A percentile compares a stretch with the other conserved stretches of the same genome.
phyloP scores from a whole-genome alignment of 2,113 vertebrate species.

The Orycteropus afer region DNA sequence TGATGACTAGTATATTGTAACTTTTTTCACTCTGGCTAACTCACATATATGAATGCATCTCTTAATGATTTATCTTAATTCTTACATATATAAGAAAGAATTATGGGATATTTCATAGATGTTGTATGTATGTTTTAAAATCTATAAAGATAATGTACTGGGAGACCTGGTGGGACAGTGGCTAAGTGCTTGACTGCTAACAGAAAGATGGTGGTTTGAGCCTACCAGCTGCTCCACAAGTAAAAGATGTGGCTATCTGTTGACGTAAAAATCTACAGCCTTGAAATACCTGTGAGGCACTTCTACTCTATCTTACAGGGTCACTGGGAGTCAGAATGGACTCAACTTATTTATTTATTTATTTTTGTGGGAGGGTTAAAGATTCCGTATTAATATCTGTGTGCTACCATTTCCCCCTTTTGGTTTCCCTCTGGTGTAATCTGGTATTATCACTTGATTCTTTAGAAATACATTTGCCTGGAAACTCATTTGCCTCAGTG shows the following conservation, averaged over 20 bases:
- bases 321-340: not conserved
- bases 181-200: not conserved
- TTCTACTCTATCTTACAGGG: not conserved
- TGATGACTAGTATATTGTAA: conserved; percentile 6
- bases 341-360: not conserved
- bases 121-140: conserved; percentile 1
- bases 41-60: not conserved
- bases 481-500: not conserved
- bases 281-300: not conserved
- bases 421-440: not conserved
- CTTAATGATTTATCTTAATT: conserved; percentile 30
- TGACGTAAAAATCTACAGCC: not conserved
- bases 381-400: not conserved
- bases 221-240: not conserved
- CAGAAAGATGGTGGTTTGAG: not conserved
- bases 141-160: not conserved
- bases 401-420: not conserved
- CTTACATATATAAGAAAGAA: conserved; percentile 6
- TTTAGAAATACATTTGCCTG: not conserved
- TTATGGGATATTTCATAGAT: not conserved
- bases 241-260: not conserved
- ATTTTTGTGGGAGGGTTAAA: not conserved
- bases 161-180: not conserved
- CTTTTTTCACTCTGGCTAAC: not conserved
- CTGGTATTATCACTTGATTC: not conserved